A percentile compares a stretch with the other conserved stretches of the same genome.
Conservation (phyloP, 2,888 invertebrate species). For the Agriopis leucophaearia region DNA sequence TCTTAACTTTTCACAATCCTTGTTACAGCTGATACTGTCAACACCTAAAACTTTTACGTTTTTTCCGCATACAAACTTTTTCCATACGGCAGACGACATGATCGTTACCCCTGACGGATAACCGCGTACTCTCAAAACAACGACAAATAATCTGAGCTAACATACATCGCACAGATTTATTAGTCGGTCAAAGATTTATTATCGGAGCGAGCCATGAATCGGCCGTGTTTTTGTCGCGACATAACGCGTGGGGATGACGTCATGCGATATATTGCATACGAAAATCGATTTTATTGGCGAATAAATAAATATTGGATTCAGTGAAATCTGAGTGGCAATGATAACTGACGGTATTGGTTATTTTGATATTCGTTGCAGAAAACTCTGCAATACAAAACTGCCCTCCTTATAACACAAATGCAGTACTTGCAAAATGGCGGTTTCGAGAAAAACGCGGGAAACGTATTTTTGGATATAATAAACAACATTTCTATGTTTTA, state of each 20-base stretch:
- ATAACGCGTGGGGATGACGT: constrained; percentile 61
- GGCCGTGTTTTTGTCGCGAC: constrained; percentile 61
- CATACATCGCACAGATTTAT: constrained; percentile 63
- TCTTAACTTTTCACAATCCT: constrained; percentile 22
- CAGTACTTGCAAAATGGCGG: too few species aligned
- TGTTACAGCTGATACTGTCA: constrained; percentile 10
- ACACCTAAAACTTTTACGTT: constrained; percentile 19
- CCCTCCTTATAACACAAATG: too few species aligned
- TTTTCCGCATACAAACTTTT: constrained; percentile 18
- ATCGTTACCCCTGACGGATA: constrained; percentile 34
- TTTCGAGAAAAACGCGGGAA: too few species aligned
- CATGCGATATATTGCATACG: constrained; percentile 55
- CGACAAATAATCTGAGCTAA: constrained; percentile 58
- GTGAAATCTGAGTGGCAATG: constrained; percentile 45
- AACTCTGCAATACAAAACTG: neutral
- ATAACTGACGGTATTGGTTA: neutral
- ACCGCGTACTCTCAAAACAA: constrained; percentile 40
- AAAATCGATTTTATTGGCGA: constrained; percentile 56
- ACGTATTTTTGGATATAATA: too few species aligned
- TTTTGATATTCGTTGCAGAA: neutral
- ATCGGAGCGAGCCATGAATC: constrained; percentile 61
- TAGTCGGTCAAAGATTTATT: constrained; percentile 60
- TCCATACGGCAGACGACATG: constrained; percentile 26
- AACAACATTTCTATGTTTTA: too few species aligned
- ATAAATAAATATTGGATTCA: constrained; percentile 62